phyloP scores from a whole-genome alignment of 2,113 vertebrate species.

The Limnothrissa miodon region DNA sequence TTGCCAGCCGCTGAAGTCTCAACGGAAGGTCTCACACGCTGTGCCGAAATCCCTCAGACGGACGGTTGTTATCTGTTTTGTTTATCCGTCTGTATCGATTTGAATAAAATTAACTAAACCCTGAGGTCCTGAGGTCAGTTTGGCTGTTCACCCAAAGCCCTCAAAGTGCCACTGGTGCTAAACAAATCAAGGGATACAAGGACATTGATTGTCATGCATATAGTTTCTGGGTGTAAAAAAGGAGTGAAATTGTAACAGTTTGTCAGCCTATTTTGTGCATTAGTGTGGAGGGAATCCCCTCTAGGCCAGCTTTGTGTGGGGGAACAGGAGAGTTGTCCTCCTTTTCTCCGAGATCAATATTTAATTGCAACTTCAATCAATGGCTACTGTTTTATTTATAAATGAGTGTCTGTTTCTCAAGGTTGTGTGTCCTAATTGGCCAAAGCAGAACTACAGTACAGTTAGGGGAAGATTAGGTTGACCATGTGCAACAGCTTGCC shows the following conservation, averaged over 20 bases:
- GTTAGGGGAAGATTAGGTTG: background rate
- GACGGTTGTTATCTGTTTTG: background rate
- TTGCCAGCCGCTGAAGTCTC: background rate
- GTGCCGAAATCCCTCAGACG: background rate
- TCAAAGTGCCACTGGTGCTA: slow-evolving; percentile 17
- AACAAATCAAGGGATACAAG: too few species aligned
- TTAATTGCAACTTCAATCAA: slow-evolving; percentile 62
- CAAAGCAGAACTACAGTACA: slow-evolving; percentile 1
- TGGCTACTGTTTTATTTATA: slow-evolving; percentile 63
- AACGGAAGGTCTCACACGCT: background rate
- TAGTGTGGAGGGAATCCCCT: too few species aligned
- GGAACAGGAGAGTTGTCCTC: slow-evolving; percentile 34
- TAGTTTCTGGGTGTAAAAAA: too few species aligned
- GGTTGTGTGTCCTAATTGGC: slow-evolving; percentile 55
- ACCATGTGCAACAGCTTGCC: background rate
- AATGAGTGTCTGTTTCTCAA: slow-evolving; percentile 51
- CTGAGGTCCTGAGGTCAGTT: background rate
- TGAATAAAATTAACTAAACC: background rate
- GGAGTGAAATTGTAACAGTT: too few species aligned
- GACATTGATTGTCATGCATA: too few species aligned
- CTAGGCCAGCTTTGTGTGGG: slow-evolving; percentile 7
- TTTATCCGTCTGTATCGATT: background rate
- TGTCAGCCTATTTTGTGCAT: too few species aligned
- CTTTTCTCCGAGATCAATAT: slow-evolving; percentile 51
- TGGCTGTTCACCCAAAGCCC: background rate